A percentile compares a stretch with the other conserved stretches of the same genome.
Evolutionary conservation across 92 coral and sea anemone genomes (phyloP).

Genomic region (Zoanthus sansibaricus): DNA sequence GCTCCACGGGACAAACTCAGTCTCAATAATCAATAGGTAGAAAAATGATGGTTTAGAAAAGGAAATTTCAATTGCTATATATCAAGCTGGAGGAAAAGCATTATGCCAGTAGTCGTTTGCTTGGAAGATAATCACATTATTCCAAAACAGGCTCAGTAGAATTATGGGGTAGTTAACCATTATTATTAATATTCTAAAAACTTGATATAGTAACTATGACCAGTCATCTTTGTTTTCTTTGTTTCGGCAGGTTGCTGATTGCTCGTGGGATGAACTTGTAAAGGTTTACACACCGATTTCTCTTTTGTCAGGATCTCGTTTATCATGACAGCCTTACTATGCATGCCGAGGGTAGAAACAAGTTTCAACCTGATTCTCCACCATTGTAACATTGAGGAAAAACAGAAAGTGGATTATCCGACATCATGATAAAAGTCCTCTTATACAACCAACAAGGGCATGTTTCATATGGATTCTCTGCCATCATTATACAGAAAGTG

Average conservation of each 20-base stretch:
- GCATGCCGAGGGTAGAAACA: neutral
- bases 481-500: neutral
- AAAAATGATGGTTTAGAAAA: too few species aligned
- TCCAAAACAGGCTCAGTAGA: too few species aligned
- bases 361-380: neutral
- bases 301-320: constrained; percentile 37
- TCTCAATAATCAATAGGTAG: too few species aligned
- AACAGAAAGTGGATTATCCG: too few species aligned
- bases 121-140: too few species aligned
- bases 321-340: neutral
- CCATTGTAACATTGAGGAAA: neutral
- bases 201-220: neutral
- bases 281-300: constrained; percentile 84
- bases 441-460: too few species aligned
- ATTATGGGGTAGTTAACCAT: too few species aligned
- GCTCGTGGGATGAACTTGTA: constrained; percentile 92
- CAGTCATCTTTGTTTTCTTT: neutral
- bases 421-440: too few species aligned
- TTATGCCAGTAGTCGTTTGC: too few species aligned
- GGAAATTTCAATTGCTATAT: too few species aligned
- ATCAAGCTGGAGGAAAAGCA: too few species aligned
- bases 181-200: neutral
- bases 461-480: neutral
- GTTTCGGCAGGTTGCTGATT: constrained; percentile 84
- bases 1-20: too few species aligned